These are phyloP conservation scores for Chrysina gloriosa DNA, from an alignment of 2,888 invertebrate genomes.

Conservation along the genomic window DNA sequence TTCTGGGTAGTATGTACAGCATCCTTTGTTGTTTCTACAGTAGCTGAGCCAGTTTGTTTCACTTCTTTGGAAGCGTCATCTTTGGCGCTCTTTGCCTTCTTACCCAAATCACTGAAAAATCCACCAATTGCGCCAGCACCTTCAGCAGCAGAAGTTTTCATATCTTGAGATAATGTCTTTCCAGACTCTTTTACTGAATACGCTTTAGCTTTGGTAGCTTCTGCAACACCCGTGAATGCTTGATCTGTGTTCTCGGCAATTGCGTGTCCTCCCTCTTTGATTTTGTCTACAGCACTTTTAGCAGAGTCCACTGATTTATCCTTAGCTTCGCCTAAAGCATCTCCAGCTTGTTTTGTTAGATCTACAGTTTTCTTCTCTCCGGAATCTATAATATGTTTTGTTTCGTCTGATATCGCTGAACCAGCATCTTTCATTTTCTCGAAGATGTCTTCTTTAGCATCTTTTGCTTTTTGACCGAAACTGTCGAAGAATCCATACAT, in stretches of 20 bases:
- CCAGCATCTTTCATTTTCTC: conserved; percentile 23
- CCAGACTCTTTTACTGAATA: conserved; percentile 37
- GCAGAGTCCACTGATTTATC: conserved; percentile 1
- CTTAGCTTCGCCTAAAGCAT: conserved; percentile 12
- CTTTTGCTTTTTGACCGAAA: conserved; percentile 37
- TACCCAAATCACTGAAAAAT: conserved; percentile 35
- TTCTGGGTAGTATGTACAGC: background rate
- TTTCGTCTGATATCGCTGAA: background rate
- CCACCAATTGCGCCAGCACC: conserved; percentile 14
- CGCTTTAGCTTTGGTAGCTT: conserved; percentile 32
- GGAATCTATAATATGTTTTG: conserved; percentile 21
- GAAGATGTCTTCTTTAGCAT: conserved; percentile 33
- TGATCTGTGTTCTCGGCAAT: conserved; percentile 20
- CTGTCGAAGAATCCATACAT: no score
- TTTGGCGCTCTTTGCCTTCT: conserved; percentile 19
- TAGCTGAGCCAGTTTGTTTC: background rate
- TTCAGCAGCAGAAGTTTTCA: conserved; percentile 40
- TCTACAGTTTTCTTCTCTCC: conserved; percentile 9
- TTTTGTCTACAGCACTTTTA: conserved; percentile 9
- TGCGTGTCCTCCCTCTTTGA: conserved; percentile 33
- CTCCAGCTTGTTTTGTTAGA: conserved; percentile 41
- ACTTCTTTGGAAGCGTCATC: conserved; percentile 19
- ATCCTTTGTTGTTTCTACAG: conserved; percentile 26
- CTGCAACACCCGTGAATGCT: background rate
- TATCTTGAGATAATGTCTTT: conserved; percentile 33